phyloP scores from a whole-genome alignment of 2,113 vertebrate species.

The Thamnaconus septentrionalis region DNA sequence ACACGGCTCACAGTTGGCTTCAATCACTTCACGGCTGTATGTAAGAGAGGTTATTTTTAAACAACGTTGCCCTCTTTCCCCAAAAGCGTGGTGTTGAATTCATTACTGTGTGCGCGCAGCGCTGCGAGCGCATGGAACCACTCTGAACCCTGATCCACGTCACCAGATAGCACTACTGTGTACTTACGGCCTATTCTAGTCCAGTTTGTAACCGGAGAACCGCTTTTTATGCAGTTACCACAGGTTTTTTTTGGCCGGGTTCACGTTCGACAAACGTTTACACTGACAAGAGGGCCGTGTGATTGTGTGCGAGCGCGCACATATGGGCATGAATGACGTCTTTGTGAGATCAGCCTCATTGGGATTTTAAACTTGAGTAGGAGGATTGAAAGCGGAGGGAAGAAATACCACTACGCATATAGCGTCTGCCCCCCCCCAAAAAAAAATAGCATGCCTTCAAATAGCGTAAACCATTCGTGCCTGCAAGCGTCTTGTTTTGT shows the following conservation, averaged over 20 bases:
- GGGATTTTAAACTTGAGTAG: not conserved
- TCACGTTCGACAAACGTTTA: conserved; percentile 63
- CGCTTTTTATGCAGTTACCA: conserved; percentile 65
- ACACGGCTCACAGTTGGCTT: conserved; percentile 5
- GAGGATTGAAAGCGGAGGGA: not conserved
- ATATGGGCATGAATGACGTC: not conserved
- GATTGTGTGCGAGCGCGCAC: conserved; percentile 3
- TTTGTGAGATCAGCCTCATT: not conserved
- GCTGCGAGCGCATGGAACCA: conserved; percentile 30
- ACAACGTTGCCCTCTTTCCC: conserved; percentile 6
- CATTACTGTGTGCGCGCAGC: conserved; percentile 12
- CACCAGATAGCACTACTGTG: conserved; percentile 66
- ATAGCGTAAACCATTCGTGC: no score
- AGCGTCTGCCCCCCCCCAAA: no score
- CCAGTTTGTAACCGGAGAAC: conserved; percentile 68
- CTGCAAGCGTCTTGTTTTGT: no score
- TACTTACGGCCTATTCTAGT: conserved; percentile 71
- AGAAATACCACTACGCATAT: no score
- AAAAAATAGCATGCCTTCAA: no score
- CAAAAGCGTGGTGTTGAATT: conserved; percentile 17
- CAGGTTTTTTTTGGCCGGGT: conserved; percentile 68
- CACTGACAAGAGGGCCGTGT: conserved; percentile 18
- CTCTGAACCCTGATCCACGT: conserved; percentile 63
- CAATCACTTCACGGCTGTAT: conserved; percentile 2
- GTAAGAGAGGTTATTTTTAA: conserved; percentile 13